Evolutionary conservation across 2,113 vertebrate genomes (phyloP).

Genomic region (Gopherus flavomarginatus): DNA sequence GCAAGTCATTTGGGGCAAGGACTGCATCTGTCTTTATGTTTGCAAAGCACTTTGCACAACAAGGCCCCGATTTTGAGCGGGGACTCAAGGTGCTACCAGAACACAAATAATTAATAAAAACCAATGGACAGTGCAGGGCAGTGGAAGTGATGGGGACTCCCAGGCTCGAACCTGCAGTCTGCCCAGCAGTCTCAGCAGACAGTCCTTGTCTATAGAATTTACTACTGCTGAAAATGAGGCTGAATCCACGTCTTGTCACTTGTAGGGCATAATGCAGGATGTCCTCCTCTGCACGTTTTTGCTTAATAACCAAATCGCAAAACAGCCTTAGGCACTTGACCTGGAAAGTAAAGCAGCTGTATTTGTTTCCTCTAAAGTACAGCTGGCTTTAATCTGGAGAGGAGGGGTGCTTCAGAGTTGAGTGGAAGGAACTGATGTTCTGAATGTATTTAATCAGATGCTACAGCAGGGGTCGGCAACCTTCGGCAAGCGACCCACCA

Average conservation of each 20-base stretch:
- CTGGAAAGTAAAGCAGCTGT: rapidly evolving
- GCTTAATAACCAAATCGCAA: rapidly evolving
- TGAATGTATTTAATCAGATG: background rate
- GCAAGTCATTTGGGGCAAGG: too few relatives aligned
- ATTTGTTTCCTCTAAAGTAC: background rate
- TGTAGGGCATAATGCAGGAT: background rate
- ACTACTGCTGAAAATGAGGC: background rate
- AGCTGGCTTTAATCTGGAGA: background rate
- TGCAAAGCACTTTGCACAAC: rapidly evolving
- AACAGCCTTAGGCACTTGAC: background rate
- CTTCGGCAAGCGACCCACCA: too few relatives aligned
- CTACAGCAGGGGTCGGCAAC: background rate
- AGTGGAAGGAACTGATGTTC: background rate
- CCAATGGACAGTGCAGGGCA: rapidly evolving
- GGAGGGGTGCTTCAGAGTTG: background rate
- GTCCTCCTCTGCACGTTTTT: rapidly evolving
- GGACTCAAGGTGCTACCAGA: background rate
- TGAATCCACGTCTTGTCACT: rapidly evolving
- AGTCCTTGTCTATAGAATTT: too few relatives aligned
- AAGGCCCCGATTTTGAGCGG: background rate
- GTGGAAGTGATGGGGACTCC: rapidly evolving
- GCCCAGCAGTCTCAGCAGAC: too few relatives aligned
- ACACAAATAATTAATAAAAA: background rate
- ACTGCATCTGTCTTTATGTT: too few relatives aligned
- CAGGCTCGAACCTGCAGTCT: background rate